Evolutionary conservation across 2,888 invertebrate species (phyloP), one percentile per base, ranked within the genome.

Genomic region (Boloria selene): DNA sequence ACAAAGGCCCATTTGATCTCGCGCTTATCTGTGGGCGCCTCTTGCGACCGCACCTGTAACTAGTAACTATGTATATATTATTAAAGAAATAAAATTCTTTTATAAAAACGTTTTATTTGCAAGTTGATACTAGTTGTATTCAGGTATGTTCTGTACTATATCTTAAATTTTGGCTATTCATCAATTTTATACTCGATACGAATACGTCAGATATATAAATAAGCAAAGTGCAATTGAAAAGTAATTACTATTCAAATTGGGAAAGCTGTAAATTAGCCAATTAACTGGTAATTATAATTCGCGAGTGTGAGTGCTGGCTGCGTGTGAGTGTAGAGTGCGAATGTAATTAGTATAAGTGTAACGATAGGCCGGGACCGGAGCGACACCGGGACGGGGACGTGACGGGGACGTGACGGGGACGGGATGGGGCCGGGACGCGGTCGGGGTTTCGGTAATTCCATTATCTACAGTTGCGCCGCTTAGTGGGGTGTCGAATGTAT

Each of bases 271-370:
- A 38, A 60, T 50, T 50, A 60, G 59, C 31, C 16, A 49, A 49
- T 50, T 13, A 60, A 38, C 50, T 60, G 14, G 59, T 60, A 18
- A 60, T 31, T 50, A 49, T 60, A 49, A 60, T 31, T 38, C 31
- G 31, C 14, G n/a, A 59, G 59, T 50, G 59, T 59, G 49, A 60
- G 31, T 22, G 31, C 10, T 38, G 31, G 10, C 31, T 7, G 31
- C 31, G 31, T 38, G 31, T 38, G 31, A 38, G 31, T n/a, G 31
- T 17, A 17, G 10, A 16, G 31, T 42, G 7, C 16, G 42, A 22
- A 56, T 50, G 50, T 63, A 56, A 49, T 55, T 63, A 63, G 55
- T 56, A 22, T 56, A 63, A 56, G 55, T 64, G 55, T 64, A 56
- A 51, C 56, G 55, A 42, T 14, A 26, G 59, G 59, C 49, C 16